phyloP scores from a whole-genome alignment of 2,113 vertebrate species.

The Phylloscopus trochiloides region DNA sequence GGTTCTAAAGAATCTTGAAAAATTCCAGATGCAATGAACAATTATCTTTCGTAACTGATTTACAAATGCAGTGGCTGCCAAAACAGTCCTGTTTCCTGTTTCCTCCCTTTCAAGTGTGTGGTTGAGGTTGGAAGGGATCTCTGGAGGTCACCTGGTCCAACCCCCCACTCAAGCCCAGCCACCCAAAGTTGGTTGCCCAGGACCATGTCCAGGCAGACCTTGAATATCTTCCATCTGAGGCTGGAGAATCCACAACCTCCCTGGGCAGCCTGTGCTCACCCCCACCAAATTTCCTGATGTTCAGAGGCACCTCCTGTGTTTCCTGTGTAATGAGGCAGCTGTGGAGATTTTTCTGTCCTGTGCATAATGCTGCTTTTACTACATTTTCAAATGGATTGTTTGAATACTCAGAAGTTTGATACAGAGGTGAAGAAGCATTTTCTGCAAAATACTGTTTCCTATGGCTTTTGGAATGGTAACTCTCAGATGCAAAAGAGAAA shows the following conservation, averaged over 20 bases:
- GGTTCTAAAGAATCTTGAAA: background rate
- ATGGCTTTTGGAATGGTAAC: background rate
- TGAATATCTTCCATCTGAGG: no score
- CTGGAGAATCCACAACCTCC: background rate
- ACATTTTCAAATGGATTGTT: background rate
- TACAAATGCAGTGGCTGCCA: background rate
- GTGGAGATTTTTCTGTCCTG: background rate
- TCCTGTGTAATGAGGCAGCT: background rate
- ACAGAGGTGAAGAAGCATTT: background rate
- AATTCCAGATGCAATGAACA: background rate
- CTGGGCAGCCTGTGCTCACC: background rate
- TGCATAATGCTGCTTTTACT: background rate
- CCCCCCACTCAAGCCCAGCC: background rate
- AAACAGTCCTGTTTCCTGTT: background rate
- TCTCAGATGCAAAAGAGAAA: background rate
- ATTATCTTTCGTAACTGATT: background rate
- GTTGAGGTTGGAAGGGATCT: background rate
- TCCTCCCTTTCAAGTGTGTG: background rate
- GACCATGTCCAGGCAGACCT: background rate
- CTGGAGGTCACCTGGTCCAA: background rate
- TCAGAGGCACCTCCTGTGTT: background rate
- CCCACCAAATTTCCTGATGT: background rate
- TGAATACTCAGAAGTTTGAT: background rate
- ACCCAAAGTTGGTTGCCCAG: background rate
- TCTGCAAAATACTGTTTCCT: background rate